Evolutionary conservation across 2,797 vertebrate genomes (phyloP), one percentile per base, ranked within the genome.

Genomic region (Aphelocoma californica): DNA sequence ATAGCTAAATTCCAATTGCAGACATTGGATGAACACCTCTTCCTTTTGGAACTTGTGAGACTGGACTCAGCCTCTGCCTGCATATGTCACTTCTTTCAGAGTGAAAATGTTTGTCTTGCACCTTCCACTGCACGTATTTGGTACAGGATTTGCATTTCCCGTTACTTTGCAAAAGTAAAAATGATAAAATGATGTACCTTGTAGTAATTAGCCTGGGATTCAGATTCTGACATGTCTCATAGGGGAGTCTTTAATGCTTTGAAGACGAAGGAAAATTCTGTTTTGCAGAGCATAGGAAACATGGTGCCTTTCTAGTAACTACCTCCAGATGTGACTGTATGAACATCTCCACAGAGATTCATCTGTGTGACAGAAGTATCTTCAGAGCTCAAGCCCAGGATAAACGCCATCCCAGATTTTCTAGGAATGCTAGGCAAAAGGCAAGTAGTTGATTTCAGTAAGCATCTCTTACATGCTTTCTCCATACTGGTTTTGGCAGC

Each of bases 111-210:
- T 54, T 29, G 48, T 57, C 25, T 81, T 88, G 21, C 26, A 73
- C 8, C 23, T 69, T 71, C 12, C 10, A 14, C 32, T 36, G 20
- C n/a, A 53, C 2, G 0, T 14, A 16, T 1, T 64, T 79, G 42
- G 58, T 65, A 48, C 0, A 31, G 38, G 40, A 51, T 36, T 56
- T 36, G 26, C 12, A 9, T 79, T 48, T 87, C 32, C 36, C 21
- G 14, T 51, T 56, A 56, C 10, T 90, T 53, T 79, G 34, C 29
- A 61, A 15, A 74, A 81, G 10, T 42, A 47, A 34, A 72, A 75
- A 56, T 36, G 5, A 32, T 61, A 65, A 69, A 79, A 62, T 42
- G 38, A 79, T 47, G 29, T 47, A 34, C 25, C 19, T 54, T 44
- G 1, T 53, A 48, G 36, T 81, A 65, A 25, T 34, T 26, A 44